Conservation (phyloP, 2,888 invertebrate genomes). For the Calephelis perditalis region DNA sequence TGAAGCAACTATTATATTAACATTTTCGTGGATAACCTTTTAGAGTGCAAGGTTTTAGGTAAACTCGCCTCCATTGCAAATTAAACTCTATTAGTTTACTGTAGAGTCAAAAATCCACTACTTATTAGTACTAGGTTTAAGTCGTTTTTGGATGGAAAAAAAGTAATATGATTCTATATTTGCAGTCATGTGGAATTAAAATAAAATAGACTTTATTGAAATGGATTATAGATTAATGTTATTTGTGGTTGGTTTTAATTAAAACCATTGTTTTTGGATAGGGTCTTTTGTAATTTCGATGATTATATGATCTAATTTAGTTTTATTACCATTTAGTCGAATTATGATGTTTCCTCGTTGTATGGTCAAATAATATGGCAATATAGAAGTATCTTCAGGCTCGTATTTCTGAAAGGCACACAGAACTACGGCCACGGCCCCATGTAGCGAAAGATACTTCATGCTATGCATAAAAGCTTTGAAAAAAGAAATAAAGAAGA, state of each 20-base stretch:
- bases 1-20: conserved; percentile 78
- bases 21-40: conserved; percentile 77
- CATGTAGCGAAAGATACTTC: too few species aligned
- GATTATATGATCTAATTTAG: conserved; percentile 58
- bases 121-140: conserved; percentile 42
- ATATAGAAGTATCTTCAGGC: too few species aligned
- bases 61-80: conserved; percentile 28
- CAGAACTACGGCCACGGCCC: too few species aligned
- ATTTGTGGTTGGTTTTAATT: conserved; percentile 35
- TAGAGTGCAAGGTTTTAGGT: conserved; percentile 57
- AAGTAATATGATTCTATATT: conserved; percentile 31
- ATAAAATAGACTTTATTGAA: conserved; percentile 43
- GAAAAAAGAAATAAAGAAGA: too few species aligned
- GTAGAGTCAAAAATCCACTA: conserved; percentile 33
- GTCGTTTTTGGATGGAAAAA: conserved; percentile 70
- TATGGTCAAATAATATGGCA: background rate
- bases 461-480: too few species aligned
- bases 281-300: conserved; percentile 55
- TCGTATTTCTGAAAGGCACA: too few species aligned
- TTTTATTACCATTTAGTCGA: background rate
- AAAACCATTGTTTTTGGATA: conserved; percentile 69
- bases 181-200: conserved; percentile 32
- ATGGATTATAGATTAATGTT: conserved; percentile 30
- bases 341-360: background rate
- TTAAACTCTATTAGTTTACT: conserved; percentile 25